Percentiles rank a stretch among this genome's conserved stretches.
Evolutionary conservation across 2,888 invertebrate genomes (phyloP).

Genomic region (Zeuzera pyrina): DNA sequence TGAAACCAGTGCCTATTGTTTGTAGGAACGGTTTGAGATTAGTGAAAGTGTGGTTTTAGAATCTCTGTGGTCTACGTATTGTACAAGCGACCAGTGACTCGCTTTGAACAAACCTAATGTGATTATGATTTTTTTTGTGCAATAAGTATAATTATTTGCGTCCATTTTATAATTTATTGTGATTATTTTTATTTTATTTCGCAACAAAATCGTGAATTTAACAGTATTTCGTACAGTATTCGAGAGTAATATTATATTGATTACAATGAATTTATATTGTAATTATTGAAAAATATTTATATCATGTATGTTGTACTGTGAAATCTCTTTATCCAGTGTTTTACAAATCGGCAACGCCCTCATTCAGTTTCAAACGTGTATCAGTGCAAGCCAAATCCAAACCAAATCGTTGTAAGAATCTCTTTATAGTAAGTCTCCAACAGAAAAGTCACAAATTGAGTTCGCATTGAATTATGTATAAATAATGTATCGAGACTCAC

Average conservation of each 20-base stretch:
- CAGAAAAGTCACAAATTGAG: conserved; percentile 45
- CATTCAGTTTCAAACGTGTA: not conserved
- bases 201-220: conserved; percentile 40
- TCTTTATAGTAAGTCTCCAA: conserved; percentile 20
- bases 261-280: too few relatives aligned
- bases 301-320: too few relatives aligned
- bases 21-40: conserved; percentile 29
- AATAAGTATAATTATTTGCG: conserved; percentile 67
- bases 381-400: conserved; percentile 38
- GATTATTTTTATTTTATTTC: conserved; percentile 26
- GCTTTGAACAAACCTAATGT: conserved; percentile 6
- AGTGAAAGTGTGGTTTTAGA: conserved; percentile 17
- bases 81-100: conserved; percentile 20
- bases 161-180: conserved; percentile 47
- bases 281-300: too few relatives aligned
- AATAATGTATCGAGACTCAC: conserved; percentile 35
- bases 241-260: conserved; percentile 25
- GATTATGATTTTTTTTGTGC: conserved; percentile 41
- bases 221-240: conserved; percentile 65
- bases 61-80: conserved; percentile 9
- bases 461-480: conserved; percentile 11
- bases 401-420: conserved; percentile 50
- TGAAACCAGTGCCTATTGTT: conserved; percentile 62
- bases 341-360: conserved; percentile 9
- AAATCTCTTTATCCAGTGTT: conserved; percentile 41